A percentile compares a stretch with the other conserved stretches of the same genome.
Conservation (phyloP, 1,140 invertebrate species). For the Probaryconus sp. region DNA sequence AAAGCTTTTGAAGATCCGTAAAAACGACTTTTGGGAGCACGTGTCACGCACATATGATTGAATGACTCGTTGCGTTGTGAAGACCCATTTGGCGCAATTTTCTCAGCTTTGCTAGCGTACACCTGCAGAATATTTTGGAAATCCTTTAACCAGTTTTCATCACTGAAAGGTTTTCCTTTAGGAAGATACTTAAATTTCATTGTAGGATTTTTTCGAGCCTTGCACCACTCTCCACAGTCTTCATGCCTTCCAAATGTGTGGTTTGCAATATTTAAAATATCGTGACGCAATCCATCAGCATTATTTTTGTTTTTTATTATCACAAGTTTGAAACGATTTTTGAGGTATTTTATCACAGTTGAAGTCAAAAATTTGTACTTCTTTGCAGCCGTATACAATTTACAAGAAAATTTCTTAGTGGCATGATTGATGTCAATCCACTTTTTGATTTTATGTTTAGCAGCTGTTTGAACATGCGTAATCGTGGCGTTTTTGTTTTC, state of each 20-base stretch:
- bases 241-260: neutral
- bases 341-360: slow-evolving; percentile 1
- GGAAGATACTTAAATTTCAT: neutral
- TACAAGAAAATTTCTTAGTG: slow-evolving; percentile 1
- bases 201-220: neutral
- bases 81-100: slow-evolving; percentile 27
- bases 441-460: slow-evolving; percentile 1
- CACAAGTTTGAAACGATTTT: neutral
- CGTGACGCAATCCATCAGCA: neutral
- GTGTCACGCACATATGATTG: slow-evolving; percentile 28
- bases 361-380: slow-evolving; percentile 5
- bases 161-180: neutral
- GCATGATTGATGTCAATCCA: slow-evolving; percentile 15
- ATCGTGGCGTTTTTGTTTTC: slow-evolving; percentile 23
- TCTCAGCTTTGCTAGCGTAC: slow-evolving; percentile 24
- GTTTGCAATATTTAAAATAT: neutral
- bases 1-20: slow-evolving; percentile 27
- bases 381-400: neutral
- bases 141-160: slow-evolving; percentile 9
- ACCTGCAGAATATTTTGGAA: slow-evolving; percentile 10
- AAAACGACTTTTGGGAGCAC: slow-evolving; percentile 24
- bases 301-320: slow-evolving; percentile 1
- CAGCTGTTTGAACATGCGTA: slow-evolving; percentile 7
- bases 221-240: neutral
- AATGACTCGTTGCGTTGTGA: slow-evolving; percentile 37